Base-by-base conservation (phyloP, 1,140 invertebrate species). In the Nilaparvata lugens region DNA sequence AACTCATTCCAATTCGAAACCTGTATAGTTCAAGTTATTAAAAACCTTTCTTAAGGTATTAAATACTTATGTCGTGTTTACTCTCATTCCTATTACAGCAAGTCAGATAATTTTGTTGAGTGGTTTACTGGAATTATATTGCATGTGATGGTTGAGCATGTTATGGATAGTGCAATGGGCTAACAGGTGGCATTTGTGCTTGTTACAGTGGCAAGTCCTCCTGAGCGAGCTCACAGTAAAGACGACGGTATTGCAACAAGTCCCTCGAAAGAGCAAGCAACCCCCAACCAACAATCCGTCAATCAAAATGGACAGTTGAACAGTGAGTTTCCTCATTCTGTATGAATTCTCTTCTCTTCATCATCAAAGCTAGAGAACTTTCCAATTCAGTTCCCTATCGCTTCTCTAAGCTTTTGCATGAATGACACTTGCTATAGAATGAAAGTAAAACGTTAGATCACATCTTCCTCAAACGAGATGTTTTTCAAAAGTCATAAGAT, bases 161-260 rank as follows among this genome's bases (percentile, higher is more conserved):
- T 35, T 35, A 35, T 35, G 13, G n/a, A 35, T 35, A 35, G 31
- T 35, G 13, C 7, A 35, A 11, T 35, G 31, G 13, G 31, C 31
- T 35, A 35, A 35, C 31, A 35, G 31, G 31, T 35, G 9, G 31
- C 9, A 35, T 35, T 35, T 35, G 31, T 35, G 31, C 4, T 35
- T 63, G 52, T 81, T 80, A 3, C 76, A 82, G 80, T 82, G 73
- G 81, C 81, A 69, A 82, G 80, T 69, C 80, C 81, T 63, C 81
- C 81, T 56, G 80, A 82, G 66, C 76, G 73, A 72, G 71, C 77
- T 68, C 61, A 62, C 67, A 48, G 57, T 62, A 43, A 68, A 62
- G 58, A 61, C 35, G 60, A 69, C 66, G 56, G 53, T 59, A 51
- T 51, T 56, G 42, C 56, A 63, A 42, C 66, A 65, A 52, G 70